These are phyloP conservation scores for Agrotis segetum DNA, from an alignment of 2,888 invertebrate species.

Conservation along the genomic window DNA sequence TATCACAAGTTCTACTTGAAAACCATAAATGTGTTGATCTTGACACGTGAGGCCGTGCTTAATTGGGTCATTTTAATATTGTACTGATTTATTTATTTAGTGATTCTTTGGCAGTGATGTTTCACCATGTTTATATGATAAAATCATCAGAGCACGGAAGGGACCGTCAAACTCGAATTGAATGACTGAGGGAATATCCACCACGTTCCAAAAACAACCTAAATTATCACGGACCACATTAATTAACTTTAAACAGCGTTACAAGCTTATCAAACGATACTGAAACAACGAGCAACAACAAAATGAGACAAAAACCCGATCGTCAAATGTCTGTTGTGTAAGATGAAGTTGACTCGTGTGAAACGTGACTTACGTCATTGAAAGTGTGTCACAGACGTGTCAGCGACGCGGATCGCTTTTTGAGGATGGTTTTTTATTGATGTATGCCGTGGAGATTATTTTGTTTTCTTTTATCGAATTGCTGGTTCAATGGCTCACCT, in stretches of 20 bases:
- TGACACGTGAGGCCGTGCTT: slow-evolving; percentile 21
- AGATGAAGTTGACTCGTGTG: slow-evolving; percentile 63
- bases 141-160: too few species aligned
- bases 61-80: slow-evolving; percentile 1
- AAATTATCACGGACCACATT: too few species aligned
- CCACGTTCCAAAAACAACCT: too few species aligned
- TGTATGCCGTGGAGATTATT: neutral
- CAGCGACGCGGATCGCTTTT: slow-evolving; percentile 14
- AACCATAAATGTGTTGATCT: slow-evolving; percentile 23
- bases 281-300: slow-evolving; percentile 36
- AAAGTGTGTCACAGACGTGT: slow-evolving; percentile 53
- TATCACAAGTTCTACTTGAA: slow-evolving; percentile 52
- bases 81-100: neutral
- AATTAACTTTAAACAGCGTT: neutral
- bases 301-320: slow-evolving; percentile 47
- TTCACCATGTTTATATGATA: too few species aligned
- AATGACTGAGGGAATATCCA: too few species aligned
- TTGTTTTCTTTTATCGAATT: neutral
- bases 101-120: too few species aligned
- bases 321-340: slow-evolving; percentile 48
- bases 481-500: neutral
- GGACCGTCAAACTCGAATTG: too few species aligned
- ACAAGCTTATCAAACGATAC: slow-evolving; percentile 20
- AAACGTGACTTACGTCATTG: slow-evolving; percentile 59
- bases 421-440: slow-evolving; percentile 2